Evolutionary conservation across 2,113 vertebrate species (phyloP), one percentile per base, ranked within the genome.

Genomic region (Embiotoca jacksoni): DNA sequence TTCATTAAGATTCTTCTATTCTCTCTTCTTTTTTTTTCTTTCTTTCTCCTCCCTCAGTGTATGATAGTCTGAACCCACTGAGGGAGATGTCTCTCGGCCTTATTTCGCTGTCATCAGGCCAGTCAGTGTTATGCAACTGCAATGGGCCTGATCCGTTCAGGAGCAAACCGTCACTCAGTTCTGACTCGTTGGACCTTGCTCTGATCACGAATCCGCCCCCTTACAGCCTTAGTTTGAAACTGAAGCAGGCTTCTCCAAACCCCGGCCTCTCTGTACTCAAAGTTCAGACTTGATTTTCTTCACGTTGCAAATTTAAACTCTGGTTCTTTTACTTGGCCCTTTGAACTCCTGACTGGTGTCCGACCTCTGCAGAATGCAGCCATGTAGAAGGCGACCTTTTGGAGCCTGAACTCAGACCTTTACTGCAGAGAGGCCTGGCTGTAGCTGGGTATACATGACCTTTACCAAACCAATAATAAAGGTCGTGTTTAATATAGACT

Each of bases 321-420:
- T 5, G 11, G 3, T 37, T 55, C 14, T 67, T 33, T 46, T 74
- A 8, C 49, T 41, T 60, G 14, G 61, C 62, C 71, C 58, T 54
- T 14, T 82, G 57, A 83, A 72, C 75, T 53, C 39, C 1, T 36
- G 79, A 87, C 84, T 83, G 81, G 85, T 62, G 30, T 64, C 14
- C 80, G 87, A 88, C 88, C 89, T 83, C 70, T 81, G 60, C 69
- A 88, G 92, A 92, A 94, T 94, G 89, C 69, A 31, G 75, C 63
- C 72, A 46, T 82, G 56, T 23, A 23, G 1, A 52, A 7, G 37
- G 62, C 33, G 85, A 93, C 93, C 93, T 95, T 94, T 93, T 70
- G 66, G 30, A 60, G 44, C 69, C 55, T 93, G 92, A 93, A 93
- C 94, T 92, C 80, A 33, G 88, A 93, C 93, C 93, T 94, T 95